A percentile compares a stretch with the other conserved stretches of the same genome.
Evolutionary conservation across 2,888 invertebrate genomes (phyloP).

Genomic region (Oscheius sp.): DNA sequence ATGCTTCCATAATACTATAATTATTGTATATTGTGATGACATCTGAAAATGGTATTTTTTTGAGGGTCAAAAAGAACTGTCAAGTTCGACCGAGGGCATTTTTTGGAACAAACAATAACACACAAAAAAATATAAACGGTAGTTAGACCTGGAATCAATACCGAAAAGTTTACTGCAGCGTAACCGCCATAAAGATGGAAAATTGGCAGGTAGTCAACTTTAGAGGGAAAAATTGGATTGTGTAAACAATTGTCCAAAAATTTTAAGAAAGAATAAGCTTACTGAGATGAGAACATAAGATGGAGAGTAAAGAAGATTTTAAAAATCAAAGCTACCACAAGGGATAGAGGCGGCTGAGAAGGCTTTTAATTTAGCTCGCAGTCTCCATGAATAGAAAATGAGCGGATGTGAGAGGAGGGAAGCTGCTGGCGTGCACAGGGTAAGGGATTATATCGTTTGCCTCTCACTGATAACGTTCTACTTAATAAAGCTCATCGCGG

Average conservation of each 20-base stretch:
- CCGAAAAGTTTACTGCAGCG: background rate
- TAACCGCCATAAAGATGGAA: background rate
- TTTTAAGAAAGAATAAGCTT: no score
- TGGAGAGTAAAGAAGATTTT: background rate
- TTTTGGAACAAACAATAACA: no score
- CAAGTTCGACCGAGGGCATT: background rate
- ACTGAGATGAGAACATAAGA: background rate
- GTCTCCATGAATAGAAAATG: slow-evolving; percentile 32
- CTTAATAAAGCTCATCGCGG: background rate
- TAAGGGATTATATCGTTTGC: slow-evolving; percentile 13
- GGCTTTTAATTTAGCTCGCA: slow-evolving; percentile 16
- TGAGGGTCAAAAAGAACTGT: no score
- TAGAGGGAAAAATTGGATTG: no score
- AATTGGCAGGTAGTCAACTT: no score
- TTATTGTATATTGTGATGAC: slow-evolving; percentile 44
- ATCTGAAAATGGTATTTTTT: slow-evolving; percentile 32
- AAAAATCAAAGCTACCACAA: background rate
- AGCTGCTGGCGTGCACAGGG: slow-evolving; percentile 11
- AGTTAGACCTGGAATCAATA: no score
- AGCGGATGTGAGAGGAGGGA: slow-evolving; percentile 21
- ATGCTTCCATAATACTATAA: slow-evolving; percentile 66
- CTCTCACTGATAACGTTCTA: slow-evolving; percentile 2
- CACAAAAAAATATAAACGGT: no score
- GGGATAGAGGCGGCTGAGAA: background rate
- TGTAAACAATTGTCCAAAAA: no score